Percentiles rank a stretch among this genome's conserved stretches.
These are phyloP conservation scores for Ceratosolen fusciceps DNA, from an alignment of 1,140 invertebrate genomes.

Conservation along the genomic window DNA sequence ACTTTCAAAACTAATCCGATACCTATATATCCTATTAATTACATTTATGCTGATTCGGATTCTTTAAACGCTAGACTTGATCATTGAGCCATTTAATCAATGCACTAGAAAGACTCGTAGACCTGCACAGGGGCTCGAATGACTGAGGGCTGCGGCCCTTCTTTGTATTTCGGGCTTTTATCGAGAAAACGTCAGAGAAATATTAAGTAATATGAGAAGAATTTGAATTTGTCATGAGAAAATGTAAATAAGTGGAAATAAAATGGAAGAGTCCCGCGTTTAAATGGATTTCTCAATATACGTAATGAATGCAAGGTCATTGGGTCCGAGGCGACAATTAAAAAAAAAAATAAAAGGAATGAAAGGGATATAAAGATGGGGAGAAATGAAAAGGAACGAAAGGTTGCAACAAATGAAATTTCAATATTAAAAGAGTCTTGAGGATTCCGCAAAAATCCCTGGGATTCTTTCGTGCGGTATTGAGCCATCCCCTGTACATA, in stretches of 20 bases:
- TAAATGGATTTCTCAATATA: too few species aligned
- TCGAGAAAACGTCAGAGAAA: too few species aligned
- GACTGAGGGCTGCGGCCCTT: too few species aligned
- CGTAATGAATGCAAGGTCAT: background rate
- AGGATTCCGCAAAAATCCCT: background rate
- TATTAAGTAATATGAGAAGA: too few species aligned
- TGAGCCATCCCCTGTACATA: conserved; percentile 20
- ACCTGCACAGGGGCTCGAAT: too few species aligned
- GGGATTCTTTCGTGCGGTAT: conserved; percentile 7
- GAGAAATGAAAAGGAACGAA: too few species aligned
- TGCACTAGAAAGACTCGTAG: background rate
- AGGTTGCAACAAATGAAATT: background rate
- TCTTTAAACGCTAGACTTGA: background rate
- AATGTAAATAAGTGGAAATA: too few species aligned
- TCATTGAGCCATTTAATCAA: background rate
- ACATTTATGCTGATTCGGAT: background rate
- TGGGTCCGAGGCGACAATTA: background rate
- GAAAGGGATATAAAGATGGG: too few species aligned
- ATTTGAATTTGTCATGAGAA: too few species aligned
- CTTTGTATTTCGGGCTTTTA: too few species aligned
- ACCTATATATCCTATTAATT: background rate
- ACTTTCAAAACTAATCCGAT: conserved; percentile 2
- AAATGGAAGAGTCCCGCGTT: too few species aligned
- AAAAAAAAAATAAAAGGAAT: too few species aligned
- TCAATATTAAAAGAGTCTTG: conserved; percentile 3